Conservation (phyloP, 2,888 invertebrate genomes). For the Lasioglossum malachurum region DNA sequence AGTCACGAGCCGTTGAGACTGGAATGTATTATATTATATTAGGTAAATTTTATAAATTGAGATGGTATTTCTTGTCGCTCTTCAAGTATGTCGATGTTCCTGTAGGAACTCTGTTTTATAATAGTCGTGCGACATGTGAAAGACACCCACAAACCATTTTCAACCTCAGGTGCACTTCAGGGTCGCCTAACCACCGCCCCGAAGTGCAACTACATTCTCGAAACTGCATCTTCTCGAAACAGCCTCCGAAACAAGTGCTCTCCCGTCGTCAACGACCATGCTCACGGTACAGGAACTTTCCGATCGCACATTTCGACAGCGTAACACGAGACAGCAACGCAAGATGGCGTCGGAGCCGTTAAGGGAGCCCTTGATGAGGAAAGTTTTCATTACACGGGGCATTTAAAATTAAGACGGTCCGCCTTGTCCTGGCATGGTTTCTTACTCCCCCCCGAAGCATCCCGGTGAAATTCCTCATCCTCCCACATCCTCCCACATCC, state of each 20-base stretch:
- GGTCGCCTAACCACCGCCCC: neutral
- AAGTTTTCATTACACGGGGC: conserved; percentile 76
- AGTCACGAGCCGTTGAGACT: neutral
- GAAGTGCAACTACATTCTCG: neutral
- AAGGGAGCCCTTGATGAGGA: conserved; percentile 70
- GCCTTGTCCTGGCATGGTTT: conserved; percentile 51
- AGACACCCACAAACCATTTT: neutral
- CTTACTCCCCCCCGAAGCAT: conserved; percentile 56
- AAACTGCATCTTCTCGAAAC: neutral
- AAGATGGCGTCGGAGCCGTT: conserved; percentile 59
- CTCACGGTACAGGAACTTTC: neutral
- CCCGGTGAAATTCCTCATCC: conserved; percentile 20
- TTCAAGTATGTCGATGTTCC: no score
- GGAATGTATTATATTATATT: neutral
- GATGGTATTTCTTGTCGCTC: no score
- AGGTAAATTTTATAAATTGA: no score
- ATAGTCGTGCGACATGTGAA: no score
- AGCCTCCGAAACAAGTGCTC: neutral
- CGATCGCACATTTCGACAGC: conserved; percentile 34
- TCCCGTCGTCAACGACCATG: neutral
- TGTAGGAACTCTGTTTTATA: no score
- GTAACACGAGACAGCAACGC: neutral
- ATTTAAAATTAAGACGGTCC: conserved; percentile 70
- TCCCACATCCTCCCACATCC: neutral
- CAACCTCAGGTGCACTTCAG: neutral